These are phyloP conservation scores for Larimichthys polyactis DNA, from an alignment of 2,113 vertebrate species.

Conservation along the genomic window DNA sequence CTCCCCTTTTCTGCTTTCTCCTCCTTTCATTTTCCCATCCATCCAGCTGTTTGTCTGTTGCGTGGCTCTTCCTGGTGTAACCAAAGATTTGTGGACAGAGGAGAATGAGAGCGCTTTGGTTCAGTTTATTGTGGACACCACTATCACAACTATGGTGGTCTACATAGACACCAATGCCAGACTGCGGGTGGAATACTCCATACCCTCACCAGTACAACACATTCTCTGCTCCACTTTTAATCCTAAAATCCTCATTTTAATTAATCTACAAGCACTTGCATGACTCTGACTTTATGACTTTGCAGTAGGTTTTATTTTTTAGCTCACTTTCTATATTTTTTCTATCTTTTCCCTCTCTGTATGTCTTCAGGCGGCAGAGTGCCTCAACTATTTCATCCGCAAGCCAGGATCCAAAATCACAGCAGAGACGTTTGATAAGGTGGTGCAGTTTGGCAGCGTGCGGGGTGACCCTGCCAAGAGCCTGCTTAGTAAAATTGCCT, in stretches of 20 bases:
- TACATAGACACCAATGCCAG: slow-evolving; percentile 36
- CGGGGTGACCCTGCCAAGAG: slow-evolving; percentile 74
- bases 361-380: slow-evolving; percentile 73
- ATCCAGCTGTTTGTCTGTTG: slow-evolving; percentile 63
- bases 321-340: neutral
- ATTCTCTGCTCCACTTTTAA: neutral
- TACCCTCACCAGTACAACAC: slow-evolving; percentile 83
- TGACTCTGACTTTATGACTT: neutral
- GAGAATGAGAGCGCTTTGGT: slow-evolving; percentile 78
- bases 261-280: too few species aligned
- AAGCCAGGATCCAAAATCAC: slow-evolving; percentile 76
- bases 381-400: slow-evolving; percentile 87
- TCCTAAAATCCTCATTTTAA: neutral
- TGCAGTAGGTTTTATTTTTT: neutral
- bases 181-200: slow-evolving; percentile 77
- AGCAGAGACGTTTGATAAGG: slow-evolving; percentile 80
- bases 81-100: slow-evolving; percentile 81
- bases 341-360: neutral
- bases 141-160: slow-evolving; percentile 74
- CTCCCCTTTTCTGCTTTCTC: neutral
- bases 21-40: neutral
- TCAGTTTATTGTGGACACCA: slow-evolving; percentile 80
- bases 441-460: slow-evolving; percentile 83
- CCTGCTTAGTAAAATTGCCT: slow-evolving; percentile 81
- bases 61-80: slow-evolving; percentile 78